Conservation (phyloP, 2,888 invertebrate species). For the Choristoneura rosaceana region DNA sequence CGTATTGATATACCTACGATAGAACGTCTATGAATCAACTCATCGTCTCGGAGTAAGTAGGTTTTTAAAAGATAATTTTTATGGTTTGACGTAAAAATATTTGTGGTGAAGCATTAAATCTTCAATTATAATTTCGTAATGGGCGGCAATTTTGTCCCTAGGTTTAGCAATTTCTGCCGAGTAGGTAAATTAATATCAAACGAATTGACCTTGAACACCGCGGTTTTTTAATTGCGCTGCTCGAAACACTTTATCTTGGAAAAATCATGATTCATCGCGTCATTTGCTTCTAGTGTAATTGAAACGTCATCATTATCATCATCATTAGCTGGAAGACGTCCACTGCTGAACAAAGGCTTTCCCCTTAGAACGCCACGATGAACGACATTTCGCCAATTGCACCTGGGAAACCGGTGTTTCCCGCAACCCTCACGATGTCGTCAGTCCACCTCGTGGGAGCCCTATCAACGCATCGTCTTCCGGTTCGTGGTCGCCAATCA, state of each 20-base stretch:
- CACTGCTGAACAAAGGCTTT: too few species aligned
- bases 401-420: too few species aligned
- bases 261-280: not conserved
- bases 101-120: not conserved
- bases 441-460: too few species aligned
- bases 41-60: conserved; percentile 6
- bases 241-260: not conserved
- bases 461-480: too few species aligned
- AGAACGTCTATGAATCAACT: conserved; percentile 42
- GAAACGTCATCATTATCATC: not conserved
- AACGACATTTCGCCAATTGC: too few species aligned
- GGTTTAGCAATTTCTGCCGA: conserved; percentile 7
- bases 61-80: not conserved
- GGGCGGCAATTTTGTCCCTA: conserved; percentile 2
- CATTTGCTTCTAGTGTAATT: not conserved
- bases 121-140: conserved; percentile 12
- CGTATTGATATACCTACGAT: conserved; percentile 31
- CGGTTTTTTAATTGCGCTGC: not conserved
- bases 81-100: not conserved
- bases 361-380: too few species aligned
- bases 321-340: too few species aligned
- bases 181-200: not conserved
- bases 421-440: too few species aligned
- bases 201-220: not conserved
- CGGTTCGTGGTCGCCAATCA: too few species aligned